Evolutionary conservation across 2,797 vertebrate species (phyloP), one percentile per base, ranked within the genome.

Genomic region (Tiaroga cobitis): DNA sequence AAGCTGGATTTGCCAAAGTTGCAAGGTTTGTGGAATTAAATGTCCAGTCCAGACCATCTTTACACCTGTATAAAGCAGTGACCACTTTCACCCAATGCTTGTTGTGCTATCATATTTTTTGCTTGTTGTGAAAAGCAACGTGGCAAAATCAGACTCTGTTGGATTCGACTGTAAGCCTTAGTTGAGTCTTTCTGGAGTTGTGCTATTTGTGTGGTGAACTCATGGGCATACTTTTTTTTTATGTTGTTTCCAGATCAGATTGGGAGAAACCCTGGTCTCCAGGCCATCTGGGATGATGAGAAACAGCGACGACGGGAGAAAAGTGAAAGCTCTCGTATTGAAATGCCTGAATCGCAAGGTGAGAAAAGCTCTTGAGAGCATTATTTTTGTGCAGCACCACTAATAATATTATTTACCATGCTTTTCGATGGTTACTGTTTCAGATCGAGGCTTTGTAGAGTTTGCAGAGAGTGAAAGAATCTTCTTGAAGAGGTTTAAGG

Each of bases 231-330:
- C 2, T 19, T 34, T 19, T 56, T 63, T 39, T n/a, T 6, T 5
- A 19, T 67, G 10, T 18, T 86, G 75, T 86, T 91, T 94, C 84
- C 91, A 99, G 98, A 93, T 95, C 97, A 98, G 91, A 96, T 98
- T 85, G 97, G 97, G 88, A 96, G 93, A 90, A 99, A 99, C 89
- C 98, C 98, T 8, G 98, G 98, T 54, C 95, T 99, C 26, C 97
- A 98, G 91, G 96, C 96, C 83, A 99, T 99, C 93, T 99, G 98
- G 98, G 98, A 99, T 92, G 98, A 99, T 81, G 98, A 99, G 93
- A 99, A 97, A 91, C 97, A 97, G 91, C 95, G 98, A 69, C 95
- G 97, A 89, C 96, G 96, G 89, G 95, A 97, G 88, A 97, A 95
- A 90, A 95, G 96, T 88, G 93, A 96, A 92, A 92, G 93, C 69